Base-by-base conservation (phyloP, 1,140 invertebrate genomes). In the Drosophila parabipectinata region DNA sequence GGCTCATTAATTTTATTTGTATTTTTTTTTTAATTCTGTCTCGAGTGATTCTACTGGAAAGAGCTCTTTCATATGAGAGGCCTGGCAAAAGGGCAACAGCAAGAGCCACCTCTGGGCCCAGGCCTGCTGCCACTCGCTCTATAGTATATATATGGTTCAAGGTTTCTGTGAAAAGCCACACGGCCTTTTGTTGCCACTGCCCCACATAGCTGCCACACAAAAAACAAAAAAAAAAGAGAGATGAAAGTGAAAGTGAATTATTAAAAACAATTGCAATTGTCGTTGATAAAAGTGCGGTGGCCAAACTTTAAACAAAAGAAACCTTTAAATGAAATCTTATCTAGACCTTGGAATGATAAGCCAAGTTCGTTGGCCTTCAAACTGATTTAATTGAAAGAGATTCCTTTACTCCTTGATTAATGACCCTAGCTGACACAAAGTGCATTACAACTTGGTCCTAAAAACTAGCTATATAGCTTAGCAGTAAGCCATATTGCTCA, bases 221-320 rank as follows among this genome's bases (percentile, higher is more conserved):
- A 32, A 18, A 18, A 14, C n/a, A 41, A 6, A 14, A 3, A 14
- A n/a, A 8, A 59, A 66, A 60, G 75, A 18, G 18, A 18, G 18
- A 18, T 18, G 18, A 18, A 18, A 87, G 82, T 75, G 81, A 81
- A 85, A 81, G 78, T 81, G 64, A 78, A 81, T 77, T 87, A 78
- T 87, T 77, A 71, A 78, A 73, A 67, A 81, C 73, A 87, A 87
- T 85, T 87, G 82, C 81, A 77, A 81, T 77, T 85, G 82, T 48
- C 48, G 68, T 57, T 73, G 77, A 80, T 77, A 77, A 82, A 50
- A 73, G 51, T 69, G 62, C 77, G 51, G n/a, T n/a, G 4, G 4
- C 39, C 3, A 15, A n/a, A n/a, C n/a, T n/a, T n/a, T n/a, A n/a
- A n/a, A n/a, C n/a, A n/a, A n/a, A n/a, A n/a, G 7, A 41, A 41